Base-by-base conservation (phyloP, 2,888 invertebrate species). In the Mesorhabditis spiculigera region DNA sequence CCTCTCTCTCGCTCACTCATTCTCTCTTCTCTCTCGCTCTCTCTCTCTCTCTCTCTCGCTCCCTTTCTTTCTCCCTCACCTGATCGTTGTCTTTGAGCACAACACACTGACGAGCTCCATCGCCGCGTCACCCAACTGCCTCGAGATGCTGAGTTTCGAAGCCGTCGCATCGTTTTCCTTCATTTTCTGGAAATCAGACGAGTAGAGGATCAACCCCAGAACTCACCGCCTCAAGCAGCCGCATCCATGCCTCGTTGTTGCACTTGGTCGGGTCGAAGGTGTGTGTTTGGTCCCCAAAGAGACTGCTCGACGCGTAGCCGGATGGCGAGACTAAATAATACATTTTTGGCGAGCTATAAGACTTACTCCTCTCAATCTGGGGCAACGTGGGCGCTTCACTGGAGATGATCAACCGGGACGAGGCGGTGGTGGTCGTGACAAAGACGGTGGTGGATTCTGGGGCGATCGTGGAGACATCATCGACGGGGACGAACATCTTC, bases 251-350 rank as follows among this genome's bases (percentile, higher is more conserved):
- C n/a, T n/a, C 58, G n/a, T 50, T 50, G 58, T 50, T 50, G n/a
- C 58, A 50, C n/a, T 50, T 50, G 10, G 58, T 50, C 58, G 58
- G 58, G n/a, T 50, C 58, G n/a, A 50, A 50, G n/a, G 58, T 50
- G 58, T 50, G 58, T 13, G 58, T 50, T n/a, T n/a, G 58, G n/a
- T 10, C 8, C 10, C 58, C 58, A 50, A 50, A 50, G 8, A 50
- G 58, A 13, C 10, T 13, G n/a, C 58, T 50, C n/a, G 58, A 50
- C 58, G 58, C 58, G n/a, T 50, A 50, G 8, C 58, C 58, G 8
- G 58, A 50, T 50, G 58, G 58, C 2, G 58, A 50, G n/a, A 50
- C 58, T 50, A 28, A 28, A 28, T 1, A 28, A 28, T 28, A 28
- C n/a, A 13, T 50, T n/a, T 50, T 50, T 50, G 58, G 58, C n/a